Evolutionary conservation across 2,888 invertebrate species (phyloP), one percentile per base, ranked within the genome.

Genomic region (Cryptus armator): DNA sequence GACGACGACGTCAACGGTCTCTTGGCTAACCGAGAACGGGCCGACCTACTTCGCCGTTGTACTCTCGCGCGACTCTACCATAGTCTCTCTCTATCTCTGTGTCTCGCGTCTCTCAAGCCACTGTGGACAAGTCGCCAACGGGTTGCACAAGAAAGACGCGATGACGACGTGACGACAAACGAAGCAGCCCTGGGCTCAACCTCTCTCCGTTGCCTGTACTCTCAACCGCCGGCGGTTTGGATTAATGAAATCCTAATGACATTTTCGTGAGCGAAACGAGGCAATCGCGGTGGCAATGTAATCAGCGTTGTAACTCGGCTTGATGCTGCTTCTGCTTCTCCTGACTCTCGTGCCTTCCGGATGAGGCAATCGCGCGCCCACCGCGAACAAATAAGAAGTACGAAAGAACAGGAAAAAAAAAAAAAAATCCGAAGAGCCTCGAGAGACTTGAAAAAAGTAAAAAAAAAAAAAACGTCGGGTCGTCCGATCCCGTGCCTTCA

Each of bases 231-330:
- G 90, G 90, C 89, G 89, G 89, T 92, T 90, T 86, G 75, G 86
- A 89, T 89, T 91, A 90, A 92, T 90, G 91, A 91, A 92, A 92
- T 91, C 89, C 89, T 92, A 92, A 92, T 92, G 92, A 92, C 92
- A 92, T 92, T 93, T 92, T 92, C 91, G 92, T 91, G 91, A 92
- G 91, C 86, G 88, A 89, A 91, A 92, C 91, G 89, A 90, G 89
- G 89, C 91, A 92, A 92, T 90, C 89, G 89, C 88, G 86, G 89
- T 83, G 89, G 88, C 88, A 85, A 82, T 88, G 88, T 89, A 91
- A 90, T 90, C 91, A 90, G 87, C 86, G 86, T 89, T 86, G 75
- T 51, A 64, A 64, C 79, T 51, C 70, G 48, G 68, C 53, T 44
- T 68, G 75, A 29, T 44, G 59, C 53, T 59, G 56, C 44, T 44